These are phyloP conservation scores for Brachylomia viminalis DNA, from an alignment of 2,888 invertebrate species.

Conservation along the genomic window DNA sequence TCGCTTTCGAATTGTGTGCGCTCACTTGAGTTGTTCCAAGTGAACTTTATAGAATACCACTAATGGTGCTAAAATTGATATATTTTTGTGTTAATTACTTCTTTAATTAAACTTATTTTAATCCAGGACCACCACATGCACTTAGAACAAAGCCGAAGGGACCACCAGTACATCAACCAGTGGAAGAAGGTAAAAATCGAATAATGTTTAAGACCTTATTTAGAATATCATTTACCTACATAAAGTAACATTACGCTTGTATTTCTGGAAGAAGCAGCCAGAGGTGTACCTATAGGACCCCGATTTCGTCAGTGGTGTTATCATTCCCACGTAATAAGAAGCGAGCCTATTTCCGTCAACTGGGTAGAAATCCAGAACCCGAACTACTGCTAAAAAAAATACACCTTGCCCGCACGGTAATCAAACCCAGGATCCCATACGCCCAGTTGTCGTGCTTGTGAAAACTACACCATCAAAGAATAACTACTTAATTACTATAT, in stretches of 20 bases:
- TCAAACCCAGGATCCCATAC: too few relatives aligned
- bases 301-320: too few relatives aligned
- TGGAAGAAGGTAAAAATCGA: slow-evolving; percentile 34
- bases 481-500: too few relatives aligned
- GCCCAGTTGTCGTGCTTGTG: too few relatives aligned
- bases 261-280: not conserved
- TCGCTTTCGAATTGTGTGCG: not conserved
- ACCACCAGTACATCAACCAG: slow-evolving; percentile 6
- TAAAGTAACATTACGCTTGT: not conserved
- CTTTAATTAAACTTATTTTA: not conserved
- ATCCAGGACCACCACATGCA: slow-evolving; percentile 13
- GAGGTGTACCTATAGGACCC: not conserved
- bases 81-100: not conserved
- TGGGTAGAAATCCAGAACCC: too few relatives aligned
- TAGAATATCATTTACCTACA: not conserved
- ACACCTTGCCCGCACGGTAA: too few relatives aligned
- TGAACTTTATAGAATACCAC: too few relatives aligned
- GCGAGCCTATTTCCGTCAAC: not conserved
- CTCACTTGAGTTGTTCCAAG: too few relatives aligned
- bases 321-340: not conserved
- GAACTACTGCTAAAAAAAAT: too few relatives aligned
- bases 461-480: too few relatives aligned
- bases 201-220: too few relatives aligned
- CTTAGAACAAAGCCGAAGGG: not conserved
- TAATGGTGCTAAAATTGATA: too few relatives aligned